Conservation (phyloP, 2,888 invertebrate genomes). For the Harpagoxenus sublaevis region DNA sequence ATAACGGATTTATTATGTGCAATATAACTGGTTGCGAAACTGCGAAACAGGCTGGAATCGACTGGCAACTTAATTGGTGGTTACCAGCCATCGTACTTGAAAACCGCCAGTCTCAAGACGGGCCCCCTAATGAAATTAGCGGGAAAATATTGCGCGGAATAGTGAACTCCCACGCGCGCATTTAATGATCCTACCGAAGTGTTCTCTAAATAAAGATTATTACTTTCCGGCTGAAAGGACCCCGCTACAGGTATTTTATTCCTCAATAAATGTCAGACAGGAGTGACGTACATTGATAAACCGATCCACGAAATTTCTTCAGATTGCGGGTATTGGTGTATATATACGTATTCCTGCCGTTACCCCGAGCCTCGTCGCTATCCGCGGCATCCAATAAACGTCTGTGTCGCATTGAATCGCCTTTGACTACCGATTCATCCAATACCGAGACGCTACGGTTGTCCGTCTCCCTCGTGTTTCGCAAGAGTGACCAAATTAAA, state of each 20-base stretch:
- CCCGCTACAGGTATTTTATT: conserved; percentile 38
- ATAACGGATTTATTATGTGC: conserved; percentile 64
- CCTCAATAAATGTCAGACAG: conserved; percentile 28
- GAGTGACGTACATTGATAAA: background rate
- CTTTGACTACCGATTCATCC: background rate
- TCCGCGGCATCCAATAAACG: background rate
- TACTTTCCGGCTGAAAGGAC: background rate
- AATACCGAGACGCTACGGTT: background rate
- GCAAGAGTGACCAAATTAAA: background rate
- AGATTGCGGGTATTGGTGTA: background rate
- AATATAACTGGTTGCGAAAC: conserved; percentile 59
- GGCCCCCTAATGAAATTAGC: conserved; percentile 44
- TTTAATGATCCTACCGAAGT: conserved; percentile 37
- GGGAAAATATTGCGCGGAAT: conserved; percentile 19
- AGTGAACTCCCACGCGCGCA: conserved; percentile 32
- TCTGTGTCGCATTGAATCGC: conserved; percentile 18
- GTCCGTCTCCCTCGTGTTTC: background rate
- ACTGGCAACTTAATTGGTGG: conserved; percentile 67
- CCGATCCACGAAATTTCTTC: background rate
- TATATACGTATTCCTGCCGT: background rate
- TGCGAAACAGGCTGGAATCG: conserved; percentile 61
- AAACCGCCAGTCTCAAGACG: conserved; percentile 46
- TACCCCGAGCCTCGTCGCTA: background rate
- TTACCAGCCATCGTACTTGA: conserved; percentile 31
- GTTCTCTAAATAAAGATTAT: conserved; percentile 15